Conservation (phyloP, 2,797 vertebrate species). For the Pelodytes ibericus region DNA sequence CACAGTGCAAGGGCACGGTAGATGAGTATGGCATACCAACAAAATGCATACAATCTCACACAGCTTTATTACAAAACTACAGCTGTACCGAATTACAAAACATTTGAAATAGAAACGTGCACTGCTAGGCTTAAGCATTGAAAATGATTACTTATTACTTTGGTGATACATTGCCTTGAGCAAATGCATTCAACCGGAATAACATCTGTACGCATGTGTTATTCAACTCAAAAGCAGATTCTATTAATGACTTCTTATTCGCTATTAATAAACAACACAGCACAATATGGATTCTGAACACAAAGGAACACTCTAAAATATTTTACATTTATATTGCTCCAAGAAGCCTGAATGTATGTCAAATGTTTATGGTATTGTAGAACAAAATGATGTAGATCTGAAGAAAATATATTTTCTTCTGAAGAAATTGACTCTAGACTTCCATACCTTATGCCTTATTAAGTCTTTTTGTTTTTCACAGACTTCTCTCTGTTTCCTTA, state of each 20-base stretch:
- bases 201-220: background rate
- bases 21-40: too few relatives aligned
- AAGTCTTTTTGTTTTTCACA: slow-evolving; percentile 55
- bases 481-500: slow-evolving; percentile 49
- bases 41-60: too few relatives aligned
- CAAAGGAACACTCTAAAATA: slow-evolving; percentile 13
- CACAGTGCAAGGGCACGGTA: too few relatives aligned
- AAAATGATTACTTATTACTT: background rate
- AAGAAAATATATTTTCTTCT: slow-evolving; percentile 53
- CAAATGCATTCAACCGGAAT: background rate
- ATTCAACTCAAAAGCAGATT: background rate
- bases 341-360: slow-evolving; percentile 33
- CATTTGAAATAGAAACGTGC: too few relatives aligned
- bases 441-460: slow-evolving; percentile 56
- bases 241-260: slow-evolving; percentile 13
- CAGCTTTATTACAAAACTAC: too few relatives aligned
- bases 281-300: background rate
- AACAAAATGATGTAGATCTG: slow-evolving; percentile 48
- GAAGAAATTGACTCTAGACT: slow-evolving; percentile 53
- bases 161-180: background rate
- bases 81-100: too few relatives aligned
- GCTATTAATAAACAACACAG: background rate
- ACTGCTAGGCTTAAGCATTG: background rate
- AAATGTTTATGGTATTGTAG: slow-evolving; percentile 36
- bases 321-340: slow-evolving; percentile 28